Percentiles rank a stretch among this genome's conserved stretches.
Evolutionary conservation across 1,140 invertebrate species (phyloP).

Genomic region (Ooceraea biroi): DNA sequence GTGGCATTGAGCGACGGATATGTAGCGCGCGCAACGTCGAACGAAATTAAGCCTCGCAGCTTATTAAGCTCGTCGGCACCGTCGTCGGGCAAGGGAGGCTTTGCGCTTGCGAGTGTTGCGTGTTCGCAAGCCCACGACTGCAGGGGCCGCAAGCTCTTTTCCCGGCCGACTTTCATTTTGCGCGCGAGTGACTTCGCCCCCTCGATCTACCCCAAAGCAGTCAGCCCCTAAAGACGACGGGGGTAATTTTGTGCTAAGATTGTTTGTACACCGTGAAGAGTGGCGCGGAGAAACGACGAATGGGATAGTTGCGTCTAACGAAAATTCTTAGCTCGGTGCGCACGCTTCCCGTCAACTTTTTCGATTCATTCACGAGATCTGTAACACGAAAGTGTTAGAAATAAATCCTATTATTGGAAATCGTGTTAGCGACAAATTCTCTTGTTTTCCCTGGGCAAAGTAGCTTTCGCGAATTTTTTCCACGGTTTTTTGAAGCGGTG

Average conservation of each 20-base stretch:
- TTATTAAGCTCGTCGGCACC: conserved; percentile 69
- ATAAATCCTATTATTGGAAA: neutral
- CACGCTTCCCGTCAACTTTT: neutral
- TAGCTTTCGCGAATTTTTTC: no score
- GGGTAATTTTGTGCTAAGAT: conserved; percentile 77
- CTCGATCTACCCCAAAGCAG: conserved; percentile 57
- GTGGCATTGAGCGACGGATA: conserved; percentile 16
- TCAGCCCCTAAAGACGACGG: conserved; percentile 54
- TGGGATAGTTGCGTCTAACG: conserved; percentile 13
- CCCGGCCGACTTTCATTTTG: conserved; percentile 78
- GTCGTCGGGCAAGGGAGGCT: neutral
- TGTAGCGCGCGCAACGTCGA: conserved; percentile 28
- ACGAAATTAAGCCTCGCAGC: conserved; percentile 73
- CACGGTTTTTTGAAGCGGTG: neutral
- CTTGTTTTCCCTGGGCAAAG: conserved; percentile 1
- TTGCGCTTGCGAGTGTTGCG: neutral
- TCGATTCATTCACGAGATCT: neutral
- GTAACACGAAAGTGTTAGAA: neutral
- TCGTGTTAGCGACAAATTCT: neutral
- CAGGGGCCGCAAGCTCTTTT: conserved; percentile 30
- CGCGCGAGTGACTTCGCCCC: conserved; percentile 67
- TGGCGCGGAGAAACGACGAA: conserved; percentile 46
- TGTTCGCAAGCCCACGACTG: conserved; percentile 8
- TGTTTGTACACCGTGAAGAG: conserved; percentile 72
- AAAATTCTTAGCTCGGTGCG: neutral